A percentile compares a stretch with the other conserved stretches of the same genome.
phyloP scores from a whole-genome alignment of 1,140 invertebrate genomes.

The Hydropsyche tenuis region DNA sequence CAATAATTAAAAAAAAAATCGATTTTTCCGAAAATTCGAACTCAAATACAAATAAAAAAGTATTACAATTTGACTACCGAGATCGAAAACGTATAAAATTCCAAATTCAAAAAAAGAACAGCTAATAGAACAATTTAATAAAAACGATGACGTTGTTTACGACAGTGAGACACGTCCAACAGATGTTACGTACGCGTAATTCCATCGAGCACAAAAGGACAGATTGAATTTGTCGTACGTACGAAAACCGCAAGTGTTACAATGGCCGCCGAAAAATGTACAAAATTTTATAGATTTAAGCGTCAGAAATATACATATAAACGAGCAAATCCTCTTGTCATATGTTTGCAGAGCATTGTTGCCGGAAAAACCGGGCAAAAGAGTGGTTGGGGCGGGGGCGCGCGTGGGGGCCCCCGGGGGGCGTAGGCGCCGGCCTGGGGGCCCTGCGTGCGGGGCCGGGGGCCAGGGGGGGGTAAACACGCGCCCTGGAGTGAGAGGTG shows the following conservation, averaged over 20 bases:
- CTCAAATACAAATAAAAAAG: too few species aligned
- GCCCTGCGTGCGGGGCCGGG: neutral
- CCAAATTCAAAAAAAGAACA: too few species aligned
- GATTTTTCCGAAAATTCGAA: too few species aligned
- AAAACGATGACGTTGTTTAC: too few species aligned
- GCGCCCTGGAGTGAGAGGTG: constrained; percentile 21
- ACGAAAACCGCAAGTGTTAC: neutral
- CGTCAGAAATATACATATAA: constrained; percentile 47
- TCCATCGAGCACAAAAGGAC: too few species aligned
- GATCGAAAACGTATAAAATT: too few species aligned
- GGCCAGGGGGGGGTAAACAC: constrained; percentile 18
- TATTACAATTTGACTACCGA: too few species aligned
- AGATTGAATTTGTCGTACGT: too few species aligned
- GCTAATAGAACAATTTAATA: too few species aligned
- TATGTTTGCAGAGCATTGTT: constrained; percentile 50
- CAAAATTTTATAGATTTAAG: constrained; percentile 41
- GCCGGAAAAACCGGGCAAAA: constrained; percentile 47
- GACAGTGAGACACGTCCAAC: too few species aligned
- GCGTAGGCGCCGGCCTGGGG: neutral
- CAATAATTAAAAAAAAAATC: too few species aligned
- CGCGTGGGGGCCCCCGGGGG: constrained; percentile 7
- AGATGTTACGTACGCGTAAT: too few species aligned
- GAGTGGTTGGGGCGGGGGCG: constrained; percentile 24
- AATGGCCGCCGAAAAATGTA: constrained; percentile 37
- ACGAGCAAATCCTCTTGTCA: constrained; percentile 50